These are phyloP conservation scores for Malthinus seriepunctatus DNA, from an alignment of 2,888 invertebrate species.

Conservation along the genomic window DNA sequence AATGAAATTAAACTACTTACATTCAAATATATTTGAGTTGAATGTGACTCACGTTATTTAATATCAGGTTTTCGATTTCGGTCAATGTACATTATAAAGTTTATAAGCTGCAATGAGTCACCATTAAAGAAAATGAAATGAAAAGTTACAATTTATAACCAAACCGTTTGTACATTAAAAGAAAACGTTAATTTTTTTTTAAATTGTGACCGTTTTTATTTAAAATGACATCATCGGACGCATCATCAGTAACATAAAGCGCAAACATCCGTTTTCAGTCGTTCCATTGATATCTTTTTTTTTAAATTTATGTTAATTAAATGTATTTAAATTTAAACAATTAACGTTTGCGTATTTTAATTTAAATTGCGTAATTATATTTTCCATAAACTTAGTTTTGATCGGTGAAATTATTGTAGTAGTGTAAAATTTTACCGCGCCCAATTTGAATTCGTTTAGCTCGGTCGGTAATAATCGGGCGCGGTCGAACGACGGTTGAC, in stretches of 20 bases:
- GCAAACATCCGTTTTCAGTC: too few relatives aligned
- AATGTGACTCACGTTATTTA: conserved; percentile 8
- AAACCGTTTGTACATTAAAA: not conserved
- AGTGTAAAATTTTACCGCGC: conserved; percentile 21
- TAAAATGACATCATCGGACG: conserved; percentile 1
- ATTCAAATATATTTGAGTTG: not conserved
- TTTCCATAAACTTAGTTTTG: not conserved
- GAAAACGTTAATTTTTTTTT: not conserved
- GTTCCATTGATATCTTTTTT: too few relatives aligned
- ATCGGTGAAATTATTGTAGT: not conserved
- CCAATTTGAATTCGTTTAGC: conserved; percentile 22
- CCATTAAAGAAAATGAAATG: not conserved
- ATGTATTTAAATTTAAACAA: not conserved
- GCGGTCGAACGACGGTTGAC: conserved; percentile 37
- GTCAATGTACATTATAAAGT: conserved; percentile 13
- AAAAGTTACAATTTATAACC: not conserved
- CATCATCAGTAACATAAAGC: too few relatives aligned
- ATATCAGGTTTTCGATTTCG: conserved; percentile 19
- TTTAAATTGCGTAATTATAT: not conserved
- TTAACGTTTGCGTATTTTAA: not conserved
- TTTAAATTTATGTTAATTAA: not conserved
- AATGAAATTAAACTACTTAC: conserved; percentile 18
- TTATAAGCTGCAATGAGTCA: conserved; percentile 1
- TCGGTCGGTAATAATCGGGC: conserved; percentile 43
- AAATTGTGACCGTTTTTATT: not conserved